phyloP scores from a whole-genome alignment of 2,888 invertebrate genomes.

The Biston betularia region DNA sequence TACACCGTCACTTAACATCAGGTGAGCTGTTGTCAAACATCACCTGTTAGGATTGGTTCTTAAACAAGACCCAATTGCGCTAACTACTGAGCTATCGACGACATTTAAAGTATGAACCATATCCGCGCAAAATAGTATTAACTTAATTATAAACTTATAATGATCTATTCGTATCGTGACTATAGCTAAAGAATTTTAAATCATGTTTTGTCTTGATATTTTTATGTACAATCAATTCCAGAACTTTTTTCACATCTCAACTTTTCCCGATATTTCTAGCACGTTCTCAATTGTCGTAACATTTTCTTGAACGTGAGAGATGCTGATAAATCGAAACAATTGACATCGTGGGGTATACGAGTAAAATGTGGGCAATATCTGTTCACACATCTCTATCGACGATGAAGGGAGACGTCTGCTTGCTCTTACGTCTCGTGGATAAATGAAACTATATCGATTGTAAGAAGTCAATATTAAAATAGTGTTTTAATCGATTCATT shows the following conservation, averaged over 20 bases:
- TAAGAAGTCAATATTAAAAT: slow-evolving; percentile 3
- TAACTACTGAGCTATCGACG: too few relatives aligned
- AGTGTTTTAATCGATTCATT: too few relatives aligned
- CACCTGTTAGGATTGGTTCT: too few relatives aligned
- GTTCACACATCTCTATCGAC: background rate
- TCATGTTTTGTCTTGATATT: too few relatives aligned
- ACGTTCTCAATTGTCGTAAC: slow-evolving; percentile 15
- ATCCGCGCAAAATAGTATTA: too few relatives aligned
- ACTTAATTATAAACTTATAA: too few relatives aligned
- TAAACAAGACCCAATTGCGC: too few relatives aligned
- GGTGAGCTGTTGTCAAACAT: too few relatives aligned
- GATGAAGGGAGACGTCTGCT: background rate
- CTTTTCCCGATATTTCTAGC: slow-evolving; percentile 15
- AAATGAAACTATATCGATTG: slow-evolving; percentile 7
- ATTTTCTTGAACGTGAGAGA: slow-evolving; percentile 17
- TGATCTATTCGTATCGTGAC: too few relatives aligned
- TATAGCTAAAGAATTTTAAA: too few relatives aligned
- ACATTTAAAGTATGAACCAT: too few relatives aligned
- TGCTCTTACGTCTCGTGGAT: background rate
- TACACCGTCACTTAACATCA: too few relatives aligned
- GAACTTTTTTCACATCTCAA: slow-evolving; percentile 1
- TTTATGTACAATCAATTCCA: background rate
- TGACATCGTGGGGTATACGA: slow-evolving; percentile 4
- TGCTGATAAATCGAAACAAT: slow-evolving; percentile 23
- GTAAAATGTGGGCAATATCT: slow-evolving; percentile 6